A percentile compares a stretch with the other conserved stretches of the same genome.
These are phyloP conservation scores for Agrenia bidenticulata DNA, from an alignment of 2,888 invertebrate species.

Conservation along the genomic window DNA sequence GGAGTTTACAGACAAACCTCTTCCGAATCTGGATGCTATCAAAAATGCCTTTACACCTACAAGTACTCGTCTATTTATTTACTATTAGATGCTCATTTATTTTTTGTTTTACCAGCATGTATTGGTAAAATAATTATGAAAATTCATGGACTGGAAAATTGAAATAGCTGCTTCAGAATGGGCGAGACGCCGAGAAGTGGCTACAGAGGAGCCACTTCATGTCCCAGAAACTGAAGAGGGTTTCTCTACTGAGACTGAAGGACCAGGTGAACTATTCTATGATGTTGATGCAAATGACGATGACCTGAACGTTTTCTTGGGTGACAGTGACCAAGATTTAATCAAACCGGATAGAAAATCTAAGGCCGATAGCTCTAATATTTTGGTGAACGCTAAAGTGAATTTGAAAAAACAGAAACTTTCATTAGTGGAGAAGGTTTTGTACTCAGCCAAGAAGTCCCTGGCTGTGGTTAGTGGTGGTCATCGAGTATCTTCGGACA, in stretches of 20 bases:
- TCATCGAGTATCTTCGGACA: background rate
- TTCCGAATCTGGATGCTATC: constrained; percentile 28
- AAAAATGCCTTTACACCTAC: constrained; percentile 29
- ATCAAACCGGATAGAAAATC: background rate
- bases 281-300: constrained; percentile 32
- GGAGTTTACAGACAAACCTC: constrained; percentile 24
- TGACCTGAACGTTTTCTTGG: constrained; percentile 30
- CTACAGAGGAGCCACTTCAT: constrained; percentile 5
- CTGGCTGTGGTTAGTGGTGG: background rate
- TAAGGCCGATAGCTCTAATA: background rate
- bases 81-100: too few species aligned
- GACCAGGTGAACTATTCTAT: constrained; percentile 28
- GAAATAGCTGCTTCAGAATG: constrained; percentile 27
- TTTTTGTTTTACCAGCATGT: background rate
- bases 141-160: background rate
- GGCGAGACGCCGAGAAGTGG: constrained; percentile 17
- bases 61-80: constrained; percentile 16
- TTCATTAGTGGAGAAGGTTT: background rate
- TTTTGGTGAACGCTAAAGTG: background rate
- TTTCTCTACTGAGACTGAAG: constrained; percentile 25
- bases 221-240: constrained; percentile 7
- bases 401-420: too few species aligned
- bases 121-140: background rate
- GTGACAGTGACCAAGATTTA: constrained; percentile 26
- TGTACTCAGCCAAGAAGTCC: background rate